Evolutionary conservation across 2,888 invertebrate genomes (phyloP), one percentile per base, ranked within the genome.

Genomic region (Cotesia congregata): DNA sequence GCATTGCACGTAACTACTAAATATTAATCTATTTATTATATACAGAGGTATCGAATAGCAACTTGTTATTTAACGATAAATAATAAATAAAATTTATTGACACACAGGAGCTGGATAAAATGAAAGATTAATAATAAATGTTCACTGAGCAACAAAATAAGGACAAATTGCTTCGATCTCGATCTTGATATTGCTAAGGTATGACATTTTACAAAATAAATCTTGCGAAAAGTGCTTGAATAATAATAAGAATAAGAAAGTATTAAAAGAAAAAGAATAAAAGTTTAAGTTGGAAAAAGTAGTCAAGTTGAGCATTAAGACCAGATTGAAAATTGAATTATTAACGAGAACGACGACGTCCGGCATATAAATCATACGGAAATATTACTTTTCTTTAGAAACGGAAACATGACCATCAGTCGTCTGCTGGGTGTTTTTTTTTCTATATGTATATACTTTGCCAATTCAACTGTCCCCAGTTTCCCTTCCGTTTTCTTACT

Each of bases 271-370:
- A 30, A 30, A 30, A 67, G 9, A 68, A 60, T 67, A 60, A 41
- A 69, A 67, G 72, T 67, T 65, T 74, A 67, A 77, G 75, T 65
- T 71, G 74, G 76, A 68, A 72, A 76, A 73, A 79, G 68, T 67
- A 71, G 74, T 61, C 73, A 73, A 64, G 68, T 69, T 59, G 76
- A 77, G 82, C 80, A 82, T 85, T 82, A 84, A 82, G 81, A 79
- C 78, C 83, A 83, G 84, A 86, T 84, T 86, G 83, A 83, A 84
- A 85, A 84, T 86, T 85, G 85, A 85, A 86, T 86, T 84, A 86
- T 86, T 84, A 83, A 85, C 80, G 83, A 83, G 83, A 77, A 79
- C 79, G 79, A 80, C 78, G 82, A 76, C 81, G 83, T 82, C 76
- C 74, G 81, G 83, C 81, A 84, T 84, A 85, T 86, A 83, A 84